phyloP scores from a whole-genome alignment of 2,888 invertebrate genomes.

The Hirtodrosophila alboralis region DNA sequence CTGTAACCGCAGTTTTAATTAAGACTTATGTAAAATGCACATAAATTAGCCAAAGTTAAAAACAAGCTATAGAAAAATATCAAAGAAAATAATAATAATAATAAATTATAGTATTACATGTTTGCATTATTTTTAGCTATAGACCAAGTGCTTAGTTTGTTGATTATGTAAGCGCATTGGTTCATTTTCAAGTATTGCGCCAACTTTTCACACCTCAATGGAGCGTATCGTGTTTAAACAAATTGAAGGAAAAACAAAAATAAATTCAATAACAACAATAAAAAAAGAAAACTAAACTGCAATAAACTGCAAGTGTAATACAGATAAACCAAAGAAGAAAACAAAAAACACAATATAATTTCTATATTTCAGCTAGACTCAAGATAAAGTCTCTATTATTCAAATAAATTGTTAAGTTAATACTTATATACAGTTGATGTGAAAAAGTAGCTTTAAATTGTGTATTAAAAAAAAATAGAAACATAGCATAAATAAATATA shows the following conservation, averaged over 20 bases:
- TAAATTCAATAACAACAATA: conserved; percentile 21
- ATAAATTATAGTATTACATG: conserved; percentile 24
- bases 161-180: conserved; percentile 56
- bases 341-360: background rate
- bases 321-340: conserved; percentile 14
- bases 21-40: conserved; percentile 40
- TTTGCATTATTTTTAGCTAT: conserved; percentile 2
- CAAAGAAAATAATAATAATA: conserved; percentile 21
- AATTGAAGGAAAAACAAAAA: conserved; percentile 21
- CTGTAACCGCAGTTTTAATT: conserved; percentile 57
- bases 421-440: too few relatives aligned
- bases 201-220: conserved; percentile 71
- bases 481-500: too few relatives aligned
- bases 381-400: background rate
- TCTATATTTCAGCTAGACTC: background rate
- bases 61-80: background rate
- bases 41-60: conserved; percentile 4
- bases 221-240: conserved; percentile 60
- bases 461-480: too few relatives aligned
- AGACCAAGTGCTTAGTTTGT: conserved; percentile 9
- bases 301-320: conserved; percentile 13
- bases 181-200: conserved; percentile 50
- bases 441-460: too few relatives aligned
- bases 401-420: background rate
- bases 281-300: too few relatives aligned